Evolutionary conservation across 2,113 vertebrate genomes (phyloP).

Genomic region (Ardeotis arabs): DNA sequence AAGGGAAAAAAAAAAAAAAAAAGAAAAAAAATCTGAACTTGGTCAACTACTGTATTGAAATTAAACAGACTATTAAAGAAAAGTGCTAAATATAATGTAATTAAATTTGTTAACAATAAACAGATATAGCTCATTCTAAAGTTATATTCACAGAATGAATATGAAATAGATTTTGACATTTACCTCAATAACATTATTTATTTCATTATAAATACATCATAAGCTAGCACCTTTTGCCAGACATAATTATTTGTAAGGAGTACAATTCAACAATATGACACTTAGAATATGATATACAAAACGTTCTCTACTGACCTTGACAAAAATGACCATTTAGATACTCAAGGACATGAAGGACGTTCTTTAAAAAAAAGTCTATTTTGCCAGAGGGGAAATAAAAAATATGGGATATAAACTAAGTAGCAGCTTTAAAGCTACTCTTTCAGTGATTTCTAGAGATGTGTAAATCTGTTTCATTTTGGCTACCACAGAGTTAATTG

Average conservation of each 20-base stretch:
- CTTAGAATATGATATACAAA: neutral
- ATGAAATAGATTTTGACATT: neutral
- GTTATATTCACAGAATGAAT: neutral
- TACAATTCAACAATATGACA: neutral
- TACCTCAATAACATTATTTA: neutral
- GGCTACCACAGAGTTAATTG: conserved; percentile 61
- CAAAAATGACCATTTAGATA: neutral
- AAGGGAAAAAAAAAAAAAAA: neutral
- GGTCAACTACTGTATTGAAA: neutral
- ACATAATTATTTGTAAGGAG: neutral
- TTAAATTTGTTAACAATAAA: neutral
- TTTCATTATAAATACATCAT: neutral
- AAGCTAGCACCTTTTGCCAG: neutral
- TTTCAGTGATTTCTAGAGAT: conserved; percentile 2
- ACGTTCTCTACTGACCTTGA: neutral
- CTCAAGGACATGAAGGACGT: neutral
- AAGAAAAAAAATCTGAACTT: neutral
- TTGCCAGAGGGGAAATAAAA: conserved; percentile 30
- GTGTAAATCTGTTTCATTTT: conserved; percentile 23
- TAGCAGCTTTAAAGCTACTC: neutral
- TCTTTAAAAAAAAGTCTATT: neutral
- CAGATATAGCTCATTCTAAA: neutral
- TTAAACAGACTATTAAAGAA: neutral
- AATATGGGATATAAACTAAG: neutral
- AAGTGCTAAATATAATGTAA: neutral